phyloP scores from a whole-genome alignment of 2,888 invertebrate species.

The Lasioglossum marginatum region DNA sequence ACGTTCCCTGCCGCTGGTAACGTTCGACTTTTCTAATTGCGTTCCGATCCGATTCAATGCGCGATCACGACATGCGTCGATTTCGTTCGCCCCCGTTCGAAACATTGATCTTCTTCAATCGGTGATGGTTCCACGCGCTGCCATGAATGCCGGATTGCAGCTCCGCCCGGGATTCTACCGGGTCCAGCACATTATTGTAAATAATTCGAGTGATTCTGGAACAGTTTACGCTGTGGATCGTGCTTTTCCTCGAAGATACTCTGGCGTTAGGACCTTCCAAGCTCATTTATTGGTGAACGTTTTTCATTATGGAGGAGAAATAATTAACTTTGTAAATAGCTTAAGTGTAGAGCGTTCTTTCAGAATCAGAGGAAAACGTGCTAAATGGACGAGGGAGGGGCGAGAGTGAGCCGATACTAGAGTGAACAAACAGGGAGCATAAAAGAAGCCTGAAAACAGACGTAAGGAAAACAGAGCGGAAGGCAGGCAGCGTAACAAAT shows the following conservation, averaged over 20 bases:
- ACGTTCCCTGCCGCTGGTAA: background rate
- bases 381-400: background rate
- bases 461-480: background rate
- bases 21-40: constrained; percentile 13
- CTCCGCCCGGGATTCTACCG: constrained; percentile 29
- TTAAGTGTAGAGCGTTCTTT: background rate
- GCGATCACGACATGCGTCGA: background rate
- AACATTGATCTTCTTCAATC: constrained; percentile 7
- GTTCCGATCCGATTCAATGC: background rate
- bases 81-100: background rate
- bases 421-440: background rate
- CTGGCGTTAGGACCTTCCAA: no score
- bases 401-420: background rate
- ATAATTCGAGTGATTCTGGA: background rate
- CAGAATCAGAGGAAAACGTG: background rate
- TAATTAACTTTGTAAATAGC: no score
- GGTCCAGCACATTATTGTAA: constrained; percentile 23
- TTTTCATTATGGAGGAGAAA: no score
- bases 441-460: background rate
- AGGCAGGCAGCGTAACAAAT: constrained; percentile 3
- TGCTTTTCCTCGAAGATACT: no score
- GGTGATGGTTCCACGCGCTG: background rate
- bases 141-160: background rate
- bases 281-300: no score
- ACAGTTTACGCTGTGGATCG: background rate